phyloP scores from a whole-genome alignment of 2,113 vertebrate genomes.

The Bubalus kerabau region DNA sequence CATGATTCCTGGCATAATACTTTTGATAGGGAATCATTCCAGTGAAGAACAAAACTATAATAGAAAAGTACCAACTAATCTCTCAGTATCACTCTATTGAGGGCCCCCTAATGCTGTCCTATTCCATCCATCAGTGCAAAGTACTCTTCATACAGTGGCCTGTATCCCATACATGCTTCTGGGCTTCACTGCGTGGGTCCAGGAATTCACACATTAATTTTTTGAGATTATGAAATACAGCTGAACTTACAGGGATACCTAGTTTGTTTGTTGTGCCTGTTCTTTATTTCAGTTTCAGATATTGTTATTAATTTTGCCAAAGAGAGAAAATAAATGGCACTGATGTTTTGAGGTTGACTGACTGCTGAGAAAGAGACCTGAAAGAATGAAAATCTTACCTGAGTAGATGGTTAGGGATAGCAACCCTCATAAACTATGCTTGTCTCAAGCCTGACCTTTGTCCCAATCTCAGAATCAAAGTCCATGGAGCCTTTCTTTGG shows the following conservation, averaged over 20 bases:
- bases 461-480: constrained; percentile 43
- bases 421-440: neutral
- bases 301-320: neutral
- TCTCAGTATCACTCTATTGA: neutral
- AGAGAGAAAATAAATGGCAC: neutral
- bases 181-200: neutral
- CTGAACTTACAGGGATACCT: neutral
- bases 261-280: neutral
- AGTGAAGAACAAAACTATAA: neutral
- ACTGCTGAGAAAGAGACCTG: neutral
- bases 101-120: neutral
- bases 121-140: accelerated
- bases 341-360: neutral
- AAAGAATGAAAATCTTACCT: constrained; percentile 21
- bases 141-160: accelerated
- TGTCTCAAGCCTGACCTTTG: constrained; percentile 50
- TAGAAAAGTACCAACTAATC: neutral
- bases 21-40: neutral
- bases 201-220: neutral
- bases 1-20: neutral
- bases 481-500: constrained; percentile 44
- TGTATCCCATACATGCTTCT: accelerated
- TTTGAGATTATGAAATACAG: neutral
- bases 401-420: neutral
- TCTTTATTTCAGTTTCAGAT: neutral